Conservation (phyloP, 1,140 invertebrate species). For the Leptinotarsa undecemlineata region DNA sequence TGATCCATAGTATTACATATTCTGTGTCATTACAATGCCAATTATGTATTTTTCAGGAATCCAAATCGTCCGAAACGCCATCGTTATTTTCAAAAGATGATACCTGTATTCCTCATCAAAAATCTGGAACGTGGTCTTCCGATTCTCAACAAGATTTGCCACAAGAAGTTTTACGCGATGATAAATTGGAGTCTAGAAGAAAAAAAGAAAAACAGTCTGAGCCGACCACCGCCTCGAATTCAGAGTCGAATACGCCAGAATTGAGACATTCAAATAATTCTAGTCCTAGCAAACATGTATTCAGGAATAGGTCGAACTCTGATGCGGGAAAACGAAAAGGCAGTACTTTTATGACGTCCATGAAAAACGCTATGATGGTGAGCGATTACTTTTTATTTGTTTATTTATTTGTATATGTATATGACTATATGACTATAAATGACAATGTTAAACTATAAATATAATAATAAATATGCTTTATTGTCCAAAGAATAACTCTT, state of each 20-base stretch:
- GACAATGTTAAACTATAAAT: too few relatives aligned
- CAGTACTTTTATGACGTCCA: constrained; percentile 71
- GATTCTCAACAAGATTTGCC: constrained; percentile 49
- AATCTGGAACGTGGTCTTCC: constrained; percentile 66
- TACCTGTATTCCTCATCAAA: constrained; percentile 47
- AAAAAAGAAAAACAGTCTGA: constrained; percentile 47
- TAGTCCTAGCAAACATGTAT: constrained; percentile 74
- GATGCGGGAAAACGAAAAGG: constrained; percentile 73
- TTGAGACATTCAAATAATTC: constrained; percentile 64
- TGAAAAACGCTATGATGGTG: constrained; percentile 79
- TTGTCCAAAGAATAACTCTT: too few relatives aligned
- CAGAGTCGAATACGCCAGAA: constrained; percentile 66
- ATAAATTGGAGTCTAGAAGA: constrained; percentile 30
- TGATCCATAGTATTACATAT: too few relatives aligned
- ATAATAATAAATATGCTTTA: too few relatives aligned
- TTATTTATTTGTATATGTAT: too few relatives aligned
- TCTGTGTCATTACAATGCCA: too few relatives aligned
- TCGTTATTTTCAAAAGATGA: constrained; percentile 48
- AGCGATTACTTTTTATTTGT: constrained; percentile 36
- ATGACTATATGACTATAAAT: too few relatives aligned
- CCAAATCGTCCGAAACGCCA: neutral
- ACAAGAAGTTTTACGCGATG: constrained; percentile 27
- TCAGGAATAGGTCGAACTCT: constrained; percentile 79
- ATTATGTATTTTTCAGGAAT: neutral
- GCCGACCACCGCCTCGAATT: constrained; percentile 58